Base-by-base conservation (phyloP, 64 coral and sea anemone species). In the Stylophora pistillata region DNA sequence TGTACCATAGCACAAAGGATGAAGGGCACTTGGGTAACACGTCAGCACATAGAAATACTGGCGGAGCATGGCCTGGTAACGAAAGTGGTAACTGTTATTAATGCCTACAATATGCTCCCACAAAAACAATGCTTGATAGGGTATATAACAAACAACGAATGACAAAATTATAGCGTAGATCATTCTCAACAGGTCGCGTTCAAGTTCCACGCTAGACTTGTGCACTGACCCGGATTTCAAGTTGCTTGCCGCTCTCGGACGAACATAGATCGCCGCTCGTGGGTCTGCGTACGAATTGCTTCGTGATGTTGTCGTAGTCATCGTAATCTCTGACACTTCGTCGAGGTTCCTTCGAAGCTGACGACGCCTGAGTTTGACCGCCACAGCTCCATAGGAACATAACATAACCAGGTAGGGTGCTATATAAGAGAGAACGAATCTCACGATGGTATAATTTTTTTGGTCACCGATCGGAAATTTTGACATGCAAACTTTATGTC, bases 1-100 rank as follows among this genome's bases (percentile, higher is more conserved):
- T 1, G 95, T 96, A 62, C 95, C 95, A 82, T 96, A 96, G n/a
- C 95, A 96, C 9, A 96, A 59, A 6, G 95, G 95, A 81, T 96
- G 95, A 2, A 96, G 25, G 26, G 91, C 95, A 56, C 91, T 89
- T 1, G 95, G 95, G 21, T 93, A 79, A 57, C 91, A 79, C 27
- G 87, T 90, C 2, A 96, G 15, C 37, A 89, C 81, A 55, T 90
- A 64, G 16, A 92, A 76, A 74, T 96, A 96, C 17, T 71, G 73
- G 20, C 82, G 81, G 28, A 89, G 41, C 41, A 96, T 76, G 13
- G 37, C 58, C 2, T 66, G 71, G 72, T 87, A 93, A 32, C 41
- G 85, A 74, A 87, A 74, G 26, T 30, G 30, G 53, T 54, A 87
- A 25, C 71, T 9, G 31, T 15, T n/a, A 58, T 29, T 74, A n/a